These are phyloP conservation scores for Rhinopithecus roxellana DNA, from an alignment of 2,113 vertebrate species.

Conservation along the genomic window DNA sequence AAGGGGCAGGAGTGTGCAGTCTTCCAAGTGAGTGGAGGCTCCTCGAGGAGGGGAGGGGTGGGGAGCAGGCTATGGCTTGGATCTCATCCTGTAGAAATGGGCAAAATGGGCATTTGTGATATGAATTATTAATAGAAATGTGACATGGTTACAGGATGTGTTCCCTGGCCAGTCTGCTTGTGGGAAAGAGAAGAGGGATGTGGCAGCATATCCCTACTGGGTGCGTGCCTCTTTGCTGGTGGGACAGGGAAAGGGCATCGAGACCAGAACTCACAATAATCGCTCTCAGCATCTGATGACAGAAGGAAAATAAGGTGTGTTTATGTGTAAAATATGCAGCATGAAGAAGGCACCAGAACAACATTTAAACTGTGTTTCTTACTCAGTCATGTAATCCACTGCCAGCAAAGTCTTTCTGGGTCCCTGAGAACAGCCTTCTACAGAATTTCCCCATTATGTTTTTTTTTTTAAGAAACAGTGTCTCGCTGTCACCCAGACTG, in stretches of 20 bases:
- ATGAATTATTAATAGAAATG: not conserved
- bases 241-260: not conserved
- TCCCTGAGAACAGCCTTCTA: not conserved
- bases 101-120: not conserved
- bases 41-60: rapidly evolving
- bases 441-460: not conserved
- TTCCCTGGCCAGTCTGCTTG: not conserved
- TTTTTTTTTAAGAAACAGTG: no score
- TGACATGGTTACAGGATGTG: not conserved
- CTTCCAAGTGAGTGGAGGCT: not conserved
- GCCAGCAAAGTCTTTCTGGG: not conserved
- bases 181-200: not conserved
- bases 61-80: no score
- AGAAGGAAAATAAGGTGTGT: not conserved
- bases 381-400: not conserved
- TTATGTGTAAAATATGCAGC: not conserved
- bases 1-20: not conserved
- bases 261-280: not conserved
- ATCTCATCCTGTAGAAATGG: not conserved
- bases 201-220: no score
- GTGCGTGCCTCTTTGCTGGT: not conserved
- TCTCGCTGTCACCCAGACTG: no score
- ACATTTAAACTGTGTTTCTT: not conserved
- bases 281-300: not conserved
- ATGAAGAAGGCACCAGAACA: not conserved